Conservation (phyloP, 2,113 vertebrate genomes). For the Phodopus roborovskii region DNA sequence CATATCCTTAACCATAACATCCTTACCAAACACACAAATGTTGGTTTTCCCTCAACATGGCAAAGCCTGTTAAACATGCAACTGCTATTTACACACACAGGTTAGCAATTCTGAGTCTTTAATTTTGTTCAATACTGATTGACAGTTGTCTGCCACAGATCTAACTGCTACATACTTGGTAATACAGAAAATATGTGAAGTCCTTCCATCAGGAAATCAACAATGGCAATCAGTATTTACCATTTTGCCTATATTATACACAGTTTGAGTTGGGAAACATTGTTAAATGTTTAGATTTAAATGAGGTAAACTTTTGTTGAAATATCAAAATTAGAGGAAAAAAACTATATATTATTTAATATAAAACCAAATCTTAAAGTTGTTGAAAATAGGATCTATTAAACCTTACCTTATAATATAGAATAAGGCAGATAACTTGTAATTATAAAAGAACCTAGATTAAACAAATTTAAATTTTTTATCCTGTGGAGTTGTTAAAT, state of each 20-base stretch:
- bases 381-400: not conserved
- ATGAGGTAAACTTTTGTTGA: not conserved
- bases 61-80: slow-evolving; percentile 18
- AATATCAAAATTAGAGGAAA: not conserved
- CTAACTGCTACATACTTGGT: not conserved
- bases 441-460: slow-evolving; percentile 18
- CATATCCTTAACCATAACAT: not conserved
- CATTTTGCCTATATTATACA: not conserved
- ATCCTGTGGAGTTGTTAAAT: not conserved
- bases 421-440: not conserved
- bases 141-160: not conserved
- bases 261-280: not conserved
- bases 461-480: slow-evolving; percentile 20
- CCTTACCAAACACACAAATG: slow-evolving; percentile 27
- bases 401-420: not conserved
- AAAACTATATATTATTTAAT: slow-evolving; percentile 25
- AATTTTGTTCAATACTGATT: not conserved
- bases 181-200: not conserved
- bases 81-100: not conserved
- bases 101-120: not conserved
- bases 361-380: slow-evolving; percentile 26
- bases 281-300: slow-evolving; percentile 15
- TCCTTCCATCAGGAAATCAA: not conserved
- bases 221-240: not conserved
- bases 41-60: not conserved